A percentile compares a stretch with the other conserved stretches of the same genome.
Conservation (phyloP, 1,140 invertebrate genomes). For the Anastrepha ludens region DNA sequence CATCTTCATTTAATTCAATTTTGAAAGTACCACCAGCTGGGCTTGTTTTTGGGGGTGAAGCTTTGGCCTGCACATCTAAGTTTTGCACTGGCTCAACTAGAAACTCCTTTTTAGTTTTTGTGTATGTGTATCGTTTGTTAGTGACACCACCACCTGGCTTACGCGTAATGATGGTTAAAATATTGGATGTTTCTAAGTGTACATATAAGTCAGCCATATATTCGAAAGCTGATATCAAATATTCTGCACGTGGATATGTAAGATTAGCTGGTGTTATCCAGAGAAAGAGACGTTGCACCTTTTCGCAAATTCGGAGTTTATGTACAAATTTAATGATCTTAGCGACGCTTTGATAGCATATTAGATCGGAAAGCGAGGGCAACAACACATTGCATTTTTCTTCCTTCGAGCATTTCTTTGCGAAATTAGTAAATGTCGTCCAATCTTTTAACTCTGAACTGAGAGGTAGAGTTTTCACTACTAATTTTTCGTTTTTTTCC, state of each 20-base stretch:
- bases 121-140: conserved; percentile 65
- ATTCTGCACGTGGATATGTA: conserved; percentile 61
- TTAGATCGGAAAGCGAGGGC: conserved; percentile 66
- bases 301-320: conserved; percentile 62
- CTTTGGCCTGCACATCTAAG: not conserved
- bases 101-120: conserved; percentile 64
- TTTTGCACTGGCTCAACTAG: conserved; percentile 59
- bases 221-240: conserved; percentile 67
- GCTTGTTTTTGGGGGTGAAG: conserved; percentile 33
- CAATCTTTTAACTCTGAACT: conserved; percentile 62
- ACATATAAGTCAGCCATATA: conserved; percentile 68
- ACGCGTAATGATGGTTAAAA: conserved; percentile 63
- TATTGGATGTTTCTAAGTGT: conserved; percentile 61
- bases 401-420: conserved; percentile 59
- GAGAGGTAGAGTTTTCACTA: conserved; percentile 62
- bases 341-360: conserved; percentile 64
- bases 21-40: conserved; percentile 65
- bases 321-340: conserved; percentile 65
- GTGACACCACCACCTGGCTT: conserved; percentile 64
- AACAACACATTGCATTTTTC: conserved; percentile 64
- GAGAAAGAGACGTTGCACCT: conserved; percentile 67
- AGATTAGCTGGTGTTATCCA: conserved; percentile 66
- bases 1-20: conserved; percentile 71
- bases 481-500: conserved; percentile 61
- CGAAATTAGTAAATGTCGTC: conserved; percentile 61